Evolutionary conservation across 2,888 invertebrate genomes (phyloP).

Genomic region (Chrysolina americana): DNA sequence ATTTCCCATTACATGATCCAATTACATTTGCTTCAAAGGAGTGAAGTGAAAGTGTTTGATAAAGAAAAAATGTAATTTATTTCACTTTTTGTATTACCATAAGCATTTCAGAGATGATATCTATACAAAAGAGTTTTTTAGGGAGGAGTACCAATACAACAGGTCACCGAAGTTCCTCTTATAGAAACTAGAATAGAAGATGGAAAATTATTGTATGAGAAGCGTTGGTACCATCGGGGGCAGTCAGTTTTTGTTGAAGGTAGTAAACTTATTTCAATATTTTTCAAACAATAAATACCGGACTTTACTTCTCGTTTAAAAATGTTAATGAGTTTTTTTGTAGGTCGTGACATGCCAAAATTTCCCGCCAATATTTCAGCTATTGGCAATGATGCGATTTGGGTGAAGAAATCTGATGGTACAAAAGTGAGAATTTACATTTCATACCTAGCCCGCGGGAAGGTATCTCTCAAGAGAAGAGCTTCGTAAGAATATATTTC

Average conservation of each 20-base stretch:
- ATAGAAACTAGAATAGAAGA: conserved; percentile 93
- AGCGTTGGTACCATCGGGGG: conserved; percentile 95
- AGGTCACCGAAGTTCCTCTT: conserved; percentile 67
- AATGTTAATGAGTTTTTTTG: conserved; percentile 62
- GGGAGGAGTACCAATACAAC: conserved; percentile 40
- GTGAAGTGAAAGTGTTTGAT: too few relatives aligned
- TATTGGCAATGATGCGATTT: conserved; percentile 93
- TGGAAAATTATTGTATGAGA: conserved; percentile 93
- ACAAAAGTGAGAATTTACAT: conserved; percentile 88
- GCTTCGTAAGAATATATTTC: conserved; percentile 74
- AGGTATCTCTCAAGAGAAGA: conserved; percentile 88
- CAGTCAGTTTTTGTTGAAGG: conserved; percentile 83
- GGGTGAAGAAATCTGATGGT: conserved; percentile 89
- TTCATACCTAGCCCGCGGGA: conserved; percentile 88
- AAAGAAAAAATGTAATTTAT: too few relatives aligned
- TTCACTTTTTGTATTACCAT: too few relatives aligned
- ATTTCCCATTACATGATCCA: too few relatives aligned
- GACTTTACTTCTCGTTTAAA: too few relatives aligned
- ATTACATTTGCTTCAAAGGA: too few relatives aligned
- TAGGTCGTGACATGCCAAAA: conserved; percentile 87
- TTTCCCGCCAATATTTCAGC: conserved; percentile 93
- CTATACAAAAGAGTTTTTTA: conserved; percentile 21
- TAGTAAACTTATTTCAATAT: conserved; percentile 24
- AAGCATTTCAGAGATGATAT: too few relatives aligned
- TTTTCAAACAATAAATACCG: too few relatives aligned